These are phyloP conservation scores for Acrobeloides nanus DNA, from an alignment of 2,888 invertebrate species.

Conservation along the genomic window DNA sequence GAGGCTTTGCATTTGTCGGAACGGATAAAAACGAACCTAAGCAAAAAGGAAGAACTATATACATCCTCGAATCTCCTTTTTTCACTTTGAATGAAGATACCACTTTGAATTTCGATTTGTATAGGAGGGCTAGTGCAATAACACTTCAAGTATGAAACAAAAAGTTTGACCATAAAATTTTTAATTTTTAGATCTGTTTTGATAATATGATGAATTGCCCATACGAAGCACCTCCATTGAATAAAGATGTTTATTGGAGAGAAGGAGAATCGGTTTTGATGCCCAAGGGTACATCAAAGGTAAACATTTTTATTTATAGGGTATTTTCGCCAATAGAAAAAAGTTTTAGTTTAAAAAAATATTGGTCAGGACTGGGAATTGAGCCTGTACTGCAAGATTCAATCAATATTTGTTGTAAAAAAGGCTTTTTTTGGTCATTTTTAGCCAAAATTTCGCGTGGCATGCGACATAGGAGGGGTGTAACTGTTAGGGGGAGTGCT, in stretches of 20 bases:
- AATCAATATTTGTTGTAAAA: too few species aligned
- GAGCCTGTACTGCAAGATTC: too few species aligned
- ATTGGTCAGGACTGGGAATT: too few species aligned
- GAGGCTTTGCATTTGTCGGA: constrained; percentile 39
- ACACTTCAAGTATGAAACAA: constrained; percentile 28
- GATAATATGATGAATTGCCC: constrained; percentile 37
- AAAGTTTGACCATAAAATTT: too few species aligned
- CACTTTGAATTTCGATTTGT: constrained; percentile 33
- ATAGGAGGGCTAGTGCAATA: constrained; percentile 40
- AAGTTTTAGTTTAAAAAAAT: too few species aligned
- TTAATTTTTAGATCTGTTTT: constrained; percentile 32
- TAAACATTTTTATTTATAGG: constrained; percentile 1
- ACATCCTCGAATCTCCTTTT: constrained; percentile 36
- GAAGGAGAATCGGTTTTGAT: constrained; percentile 29
- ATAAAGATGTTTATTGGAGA: constrained; percentile 32
- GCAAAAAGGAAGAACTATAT: constrained; percentile 22
- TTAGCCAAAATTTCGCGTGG: too few species aligned
- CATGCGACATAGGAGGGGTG: too few species aligned
- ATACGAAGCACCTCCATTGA: constrained; percentile 29
- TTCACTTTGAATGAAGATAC: constrained; percentile 31
- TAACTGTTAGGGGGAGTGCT: too few species aligned
- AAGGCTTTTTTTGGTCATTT: too few species aligned
- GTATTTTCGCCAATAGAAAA: too few species aligned
- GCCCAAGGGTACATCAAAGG: constrained; percentile 27
- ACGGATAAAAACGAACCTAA: constrained; percentile 21